Percentiles rank a stretch among this genome's conserved stretches.
These are phyloP conservation scores for Hydra vulgaris DNA, from an alignment of 30 jellyfish, hydroid and myxozoan genomes.

Conservation along the genomic window DNA sequence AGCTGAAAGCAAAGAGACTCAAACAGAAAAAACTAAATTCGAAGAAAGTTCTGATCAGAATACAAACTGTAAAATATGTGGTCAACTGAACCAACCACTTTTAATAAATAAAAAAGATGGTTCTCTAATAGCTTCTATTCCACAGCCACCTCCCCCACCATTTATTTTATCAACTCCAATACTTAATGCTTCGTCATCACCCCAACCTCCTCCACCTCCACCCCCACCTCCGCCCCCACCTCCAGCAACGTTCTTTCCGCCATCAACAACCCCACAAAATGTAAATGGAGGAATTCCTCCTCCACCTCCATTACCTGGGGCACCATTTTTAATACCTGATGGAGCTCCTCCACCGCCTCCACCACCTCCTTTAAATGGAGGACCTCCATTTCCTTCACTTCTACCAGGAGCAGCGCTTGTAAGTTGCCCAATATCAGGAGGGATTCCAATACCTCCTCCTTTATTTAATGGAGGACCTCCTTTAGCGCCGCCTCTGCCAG, in stretches of 20 bases:
- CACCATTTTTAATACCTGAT: too few species aligned
- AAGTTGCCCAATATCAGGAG: too few species aligned
- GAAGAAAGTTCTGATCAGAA: not conserved
- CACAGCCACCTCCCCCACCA: conserved; percentile 40
- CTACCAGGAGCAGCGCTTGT: conserved; percentile 33
- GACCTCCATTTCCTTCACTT: conserved; percentile 39
- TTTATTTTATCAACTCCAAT: not conserved
- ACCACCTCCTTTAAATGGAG: conserved; percentile 13
- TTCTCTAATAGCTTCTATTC: conserved; percentile 6
- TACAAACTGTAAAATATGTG: not conserved
- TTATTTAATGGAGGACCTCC: conserved; percentile 21
- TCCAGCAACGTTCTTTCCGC: conserved; percentile 33
- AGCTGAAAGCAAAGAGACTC: conserved; percentile 28
- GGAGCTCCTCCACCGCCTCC: conserved; percentile 18
- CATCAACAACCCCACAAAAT: conserved; percentile 2
- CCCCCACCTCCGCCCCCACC: conserved; percentile 56
- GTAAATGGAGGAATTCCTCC: conserved; percentile 55
- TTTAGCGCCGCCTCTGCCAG: conserved; percentile 66
- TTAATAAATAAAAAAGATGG: not conserved
- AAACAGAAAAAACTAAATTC: conserved; percentile 21
- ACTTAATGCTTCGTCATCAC: conserved; percentile 2
- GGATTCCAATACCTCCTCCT: conserved; percentile 49
- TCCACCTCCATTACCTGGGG: conserved; percentile 61
- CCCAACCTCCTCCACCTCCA: conserved; percentile 32
- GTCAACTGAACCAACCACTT: not conserved